A percentile compares a stretch with the other conserved stretches of the same genome.
Evolutionary conservation across 1,140 invertebrate species (phyloP).

Genomic region (Zeugodacus cucurbitae): DNA sequence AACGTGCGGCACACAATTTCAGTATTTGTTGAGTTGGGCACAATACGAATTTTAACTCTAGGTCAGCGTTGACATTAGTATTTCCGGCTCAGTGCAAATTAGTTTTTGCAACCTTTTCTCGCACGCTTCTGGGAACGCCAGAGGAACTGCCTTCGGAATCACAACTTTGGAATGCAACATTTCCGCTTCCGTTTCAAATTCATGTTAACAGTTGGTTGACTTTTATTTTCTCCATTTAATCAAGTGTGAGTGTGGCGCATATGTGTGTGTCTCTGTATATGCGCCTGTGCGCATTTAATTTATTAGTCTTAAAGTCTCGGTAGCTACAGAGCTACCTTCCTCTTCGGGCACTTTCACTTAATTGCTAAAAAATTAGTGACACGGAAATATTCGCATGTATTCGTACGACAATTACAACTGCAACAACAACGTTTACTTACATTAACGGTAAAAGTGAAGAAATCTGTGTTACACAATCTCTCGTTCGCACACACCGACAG

Average conservation of each 20-base stretch:
- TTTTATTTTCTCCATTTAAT: background rate
- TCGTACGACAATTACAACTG: background rate
- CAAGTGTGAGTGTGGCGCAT: background rate
- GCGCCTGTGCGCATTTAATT: background rate
- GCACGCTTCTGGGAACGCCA: background rate
- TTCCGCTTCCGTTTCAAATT: constrained; percentile 4
- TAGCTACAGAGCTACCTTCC: background rate
- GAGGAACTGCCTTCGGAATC: background rate
- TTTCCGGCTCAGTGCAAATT: background rate
- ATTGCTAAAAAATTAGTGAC: background rate
- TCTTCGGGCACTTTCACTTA: background rate
- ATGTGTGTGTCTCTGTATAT: background rate
- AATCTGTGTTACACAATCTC: background rate
- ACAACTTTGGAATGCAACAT: background rate
- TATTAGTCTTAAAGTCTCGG: background rate
- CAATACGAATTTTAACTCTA: background rate
- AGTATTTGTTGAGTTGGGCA: background rate
- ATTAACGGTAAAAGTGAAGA: background rate
- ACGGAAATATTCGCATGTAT: background rate
- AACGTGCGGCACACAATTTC: background rate
- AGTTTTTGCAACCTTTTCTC: background rate
- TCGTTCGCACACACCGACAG: background rate
- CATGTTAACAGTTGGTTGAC: background rate
- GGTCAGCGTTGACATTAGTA: background rate
- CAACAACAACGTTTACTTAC: background rate